A percentile compares a stretch with the other conserved stretches of the same genome.
These are phyloP conservation scores for Drosophila neutralis DNA, from an alignment of 2,888 invertebrate genomes.

Conservation along the genomic window DNA sequence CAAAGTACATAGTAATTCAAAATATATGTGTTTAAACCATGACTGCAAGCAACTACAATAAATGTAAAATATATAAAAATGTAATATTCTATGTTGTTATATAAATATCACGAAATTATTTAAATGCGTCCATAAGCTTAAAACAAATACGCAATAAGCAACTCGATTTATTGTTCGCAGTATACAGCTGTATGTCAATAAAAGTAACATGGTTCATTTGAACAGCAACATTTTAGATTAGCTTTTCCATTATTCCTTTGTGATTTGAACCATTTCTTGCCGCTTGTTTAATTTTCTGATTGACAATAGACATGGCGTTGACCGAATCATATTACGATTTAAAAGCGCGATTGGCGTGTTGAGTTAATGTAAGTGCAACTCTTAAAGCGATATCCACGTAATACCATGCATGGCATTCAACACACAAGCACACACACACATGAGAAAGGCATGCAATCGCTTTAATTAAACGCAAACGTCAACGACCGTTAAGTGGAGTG, in stretches of 20 bases:
- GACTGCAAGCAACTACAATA: too few relatives aligned
- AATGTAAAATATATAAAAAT: not conserved
- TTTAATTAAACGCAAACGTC: constrained; percentile 54
- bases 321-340: constrained; percentile 2
- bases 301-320: constrained; percentile 7
- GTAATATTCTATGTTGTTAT: not conserved
- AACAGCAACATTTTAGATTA: not conserved
- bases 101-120: not conserved
- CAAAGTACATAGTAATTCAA: not conserved
- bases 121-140: not conserved
- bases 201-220: not conserved
- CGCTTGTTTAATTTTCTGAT: not conserved
- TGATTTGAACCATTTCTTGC: not conserved
- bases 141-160: not conserved
- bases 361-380: constrained; percentile 45
- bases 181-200: not conserved
- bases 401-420: constrained; percentile 43
- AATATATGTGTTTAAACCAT: not conserved
- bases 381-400: constrained; percentile 56
- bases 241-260: not conserved
- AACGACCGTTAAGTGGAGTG: constrained; percentile 73
- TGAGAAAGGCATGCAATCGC: constrained; percentile 51
- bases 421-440: not conserved
- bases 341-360: constrained; percentile 16
- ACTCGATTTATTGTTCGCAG: not conserved